Base-by-base conservation (phyloP, 2,797 vertebrate genomes). In the Lepilemur ruficaudatus region DNA sequence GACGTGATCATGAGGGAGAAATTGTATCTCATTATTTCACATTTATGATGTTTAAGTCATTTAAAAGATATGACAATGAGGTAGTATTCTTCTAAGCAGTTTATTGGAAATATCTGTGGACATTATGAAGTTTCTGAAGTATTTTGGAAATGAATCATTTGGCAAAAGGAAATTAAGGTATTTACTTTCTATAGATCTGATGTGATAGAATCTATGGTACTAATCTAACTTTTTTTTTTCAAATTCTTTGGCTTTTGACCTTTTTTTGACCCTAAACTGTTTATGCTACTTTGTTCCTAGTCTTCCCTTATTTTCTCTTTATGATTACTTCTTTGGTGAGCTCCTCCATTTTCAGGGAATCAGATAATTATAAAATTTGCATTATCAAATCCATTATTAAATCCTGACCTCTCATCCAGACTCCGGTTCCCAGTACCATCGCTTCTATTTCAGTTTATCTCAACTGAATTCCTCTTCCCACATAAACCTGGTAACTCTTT, bases 341-440 rank as follows among this genome's bases (percentile, higher is more conserved):
- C 28, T 70, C 12, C 15, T 88, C 35, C 90, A 55, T 90, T 92
- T 96, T 69, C 14, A 75, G 78, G 23, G 20, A 63, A 73, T 35
- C 17, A 89, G 52, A 46, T 92, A 59, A 88, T 93, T 92, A 86
- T 46, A 12, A 90, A 93, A 86, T 32, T 5, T 69, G 4, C 23
- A 48, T 73, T 35, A 86, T 85, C 35, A 41, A 89, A 73, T 83
- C 28, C 57, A 57, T 57, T 96, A 97, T 95, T 72, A 70, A 72
- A 57, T 17, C 25, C 79, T 85, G n/a, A 91, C 7, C 20, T 94
- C 12, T 85, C 20, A 87, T 46, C n/a, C 48, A 91, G 52, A 5
- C 12, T 86, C 22, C 67, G 15, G 3, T n/a, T 89, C 30, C 41
- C 43, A 76, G 41, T n/a, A 69, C 13, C 67, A 4, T 85, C 55